Conservation (phyloP, 2,113 vertebrate genomes). For the Mus musculus region DNA sequence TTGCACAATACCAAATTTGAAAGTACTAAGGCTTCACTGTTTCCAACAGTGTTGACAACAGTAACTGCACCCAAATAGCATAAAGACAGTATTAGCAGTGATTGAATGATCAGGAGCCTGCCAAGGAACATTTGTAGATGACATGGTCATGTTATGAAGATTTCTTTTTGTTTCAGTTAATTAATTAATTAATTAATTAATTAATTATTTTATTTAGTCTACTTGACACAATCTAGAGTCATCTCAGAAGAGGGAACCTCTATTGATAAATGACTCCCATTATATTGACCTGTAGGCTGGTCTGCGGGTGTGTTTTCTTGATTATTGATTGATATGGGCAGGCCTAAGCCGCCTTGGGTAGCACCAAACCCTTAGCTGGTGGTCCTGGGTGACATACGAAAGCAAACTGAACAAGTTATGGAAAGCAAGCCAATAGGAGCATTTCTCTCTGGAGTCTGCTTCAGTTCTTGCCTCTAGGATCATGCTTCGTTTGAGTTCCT, state of each 20-base stretch:
- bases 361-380: too few relatives aligned
- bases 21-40: constrained; percentile 1
- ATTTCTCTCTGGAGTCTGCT: background rate
- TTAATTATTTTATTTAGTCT: background rate
- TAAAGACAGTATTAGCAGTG: constrained; percentile 6
- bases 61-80: background rate
- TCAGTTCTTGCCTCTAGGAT: background rate
- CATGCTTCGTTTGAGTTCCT: background rate
- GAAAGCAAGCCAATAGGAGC: background rate
- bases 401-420: background rate
- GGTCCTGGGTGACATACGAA: background rate
- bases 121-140: background rate
- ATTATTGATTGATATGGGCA: background rate
- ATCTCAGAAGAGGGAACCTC: background rate
- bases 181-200: background rate
- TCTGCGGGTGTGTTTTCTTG: background rate
- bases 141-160: background rate
- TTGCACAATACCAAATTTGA: background rate
- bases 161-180: background rate
- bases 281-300: background rate
- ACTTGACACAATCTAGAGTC: background rate
- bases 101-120: background rate
- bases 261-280: background rate
- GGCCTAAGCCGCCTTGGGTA: background rate
- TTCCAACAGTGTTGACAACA: constrained; percentile 1